These are phyloP conservation scores for Amphipyra tragopoginis DNA, from an alignment of 2,888 invertebrate genomes.

Conservation along the genomic window DNA sequence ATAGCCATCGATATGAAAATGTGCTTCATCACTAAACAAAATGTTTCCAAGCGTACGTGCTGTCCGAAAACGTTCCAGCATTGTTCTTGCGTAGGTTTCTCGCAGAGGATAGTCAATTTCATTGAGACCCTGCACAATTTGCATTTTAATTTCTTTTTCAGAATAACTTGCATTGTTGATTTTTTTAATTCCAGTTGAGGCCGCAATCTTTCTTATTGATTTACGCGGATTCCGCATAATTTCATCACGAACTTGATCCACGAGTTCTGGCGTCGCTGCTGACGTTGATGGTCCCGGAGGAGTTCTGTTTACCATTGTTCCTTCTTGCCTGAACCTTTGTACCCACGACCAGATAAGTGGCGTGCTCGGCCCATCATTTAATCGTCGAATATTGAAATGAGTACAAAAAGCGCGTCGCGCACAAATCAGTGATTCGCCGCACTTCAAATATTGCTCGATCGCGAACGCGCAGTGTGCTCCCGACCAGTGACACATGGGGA, in stretches of 20 bases:
- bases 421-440: neutral
- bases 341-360: constrained; percentile 3
- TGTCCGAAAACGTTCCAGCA: neutral
- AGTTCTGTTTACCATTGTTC: neutral
- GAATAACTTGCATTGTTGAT: constrained; percentile 8
- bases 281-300: constrained; percentile 5
- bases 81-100: neutral
- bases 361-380: constrained; percentile 9
- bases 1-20: no score
- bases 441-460: constrained; percentile 1
- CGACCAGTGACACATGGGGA: constrained; percentile 7
- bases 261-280: neutral
- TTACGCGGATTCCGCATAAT: constrained; percentile 11
- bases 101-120: neutral
- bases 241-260: neutral
- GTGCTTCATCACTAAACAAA: no score
- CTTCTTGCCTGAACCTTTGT: neutral
- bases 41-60: no score
- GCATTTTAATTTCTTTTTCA: constrained; percentile 4
- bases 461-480: constrained; percentile 12
- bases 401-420: constrained; percentile 8
- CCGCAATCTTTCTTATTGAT: constrained; percentile 48
- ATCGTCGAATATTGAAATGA: constrained; percentile 6
- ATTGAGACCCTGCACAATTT: neutral
- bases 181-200: constrained; percentile 44